phyloP scores from a whole-genome alignment of 2,888 invertebrate species.

The Sarcophaga carnaria region DNA sequence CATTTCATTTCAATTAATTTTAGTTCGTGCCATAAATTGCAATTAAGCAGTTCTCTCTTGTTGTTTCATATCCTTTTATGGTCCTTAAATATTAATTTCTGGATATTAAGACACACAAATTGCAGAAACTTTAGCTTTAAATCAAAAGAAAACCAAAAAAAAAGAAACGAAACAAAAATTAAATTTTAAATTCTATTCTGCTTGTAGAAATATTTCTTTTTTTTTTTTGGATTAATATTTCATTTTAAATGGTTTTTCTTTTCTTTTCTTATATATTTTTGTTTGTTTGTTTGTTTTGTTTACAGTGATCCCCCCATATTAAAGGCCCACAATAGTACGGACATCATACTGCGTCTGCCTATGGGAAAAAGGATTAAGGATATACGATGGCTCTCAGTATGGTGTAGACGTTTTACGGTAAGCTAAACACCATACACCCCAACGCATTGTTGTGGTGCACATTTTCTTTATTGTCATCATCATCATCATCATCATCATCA shows the following conservation, averaged over 20 bases:
- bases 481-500: not conserved
- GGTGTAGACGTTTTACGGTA: slow-evolving; percentile 95
- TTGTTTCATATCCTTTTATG: not conserved
- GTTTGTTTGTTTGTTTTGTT: slow-evolving; percentile 72
- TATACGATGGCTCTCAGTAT: slow-evolving; percentile 95
- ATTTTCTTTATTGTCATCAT: slow-evolving; percentile 40
- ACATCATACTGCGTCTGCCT: slow-evolving; percentile 92
- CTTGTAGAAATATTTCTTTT: too few species aligned
- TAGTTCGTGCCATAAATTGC: slow-evolving; percentile 27
- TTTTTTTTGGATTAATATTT: not conserved
- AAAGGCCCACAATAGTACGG: slow-evolving; percentile 88
- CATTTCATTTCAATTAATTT: slow-evolving; percentile 43
- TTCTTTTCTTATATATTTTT: not conserved
- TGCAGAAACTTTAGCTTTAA: slow-evolving; percentile 24
- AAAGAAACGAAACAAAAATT: not conserved
- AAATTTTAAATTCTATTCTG: not conserved
- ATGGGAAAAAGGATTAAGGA: slow-evolving; percentile 92
- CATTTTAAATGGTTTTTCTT: slow-evolving; percentile 15
- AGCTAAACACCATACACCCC: slow-evolving; percentile 5
- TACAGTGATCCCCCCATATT: slow-evolving; percentile 91
- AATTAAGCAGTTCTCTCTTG: slow-evolving; percentile 30
- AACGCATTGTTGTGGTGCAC: slow-evolving; percentile 47
- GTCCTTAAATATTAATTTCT: not conserved
- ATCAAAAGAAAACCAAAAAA: not conserved
- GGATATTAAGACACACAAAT: not conserved